phyloP scores from a whole-genome alignment of 2,888 invertebrate genomes.

The Xanthostigma xanthostigma region DNA sequence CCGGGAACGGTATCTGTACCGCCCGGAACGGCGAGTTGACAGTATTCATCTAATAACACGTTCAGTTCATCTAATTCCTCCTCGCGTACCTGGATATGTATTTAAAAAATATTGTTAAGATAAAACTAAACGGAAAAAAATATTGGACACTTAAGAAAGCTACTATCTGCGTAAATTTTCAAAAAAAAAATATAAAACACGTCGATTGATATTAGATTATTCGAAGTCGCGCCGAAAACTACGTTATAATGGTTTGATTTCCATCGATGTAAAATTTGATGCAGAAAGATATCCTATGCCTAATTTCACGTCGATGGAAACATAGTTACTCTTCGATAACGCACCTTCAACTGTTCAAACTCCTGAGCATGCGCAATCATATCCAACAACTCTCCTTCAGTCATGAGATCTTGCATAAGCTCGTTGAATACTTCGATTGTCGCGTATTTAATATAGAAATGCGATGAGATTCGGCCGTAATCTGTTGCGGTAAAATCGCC shows the following conservation, averaged over 20 bases:
- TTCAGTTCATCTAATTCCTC: conserved; percentile 90
- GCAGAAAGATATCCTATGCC: no score
- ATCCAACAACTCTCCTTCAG: conserved; percentile 70
- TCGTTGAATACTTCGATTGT: conserved; percentile 90
- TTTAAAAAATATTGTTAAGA: conserved; percentile 3
- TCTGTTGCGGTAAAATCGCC: conserved; percentile 72
- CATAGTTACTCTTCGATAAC: conserved; percentile 2
- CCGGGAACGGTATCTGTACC: conserved; percentile 82
- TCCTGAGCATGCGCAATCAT: conserved; percentile 88
- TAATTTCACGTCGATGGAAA: background rate
- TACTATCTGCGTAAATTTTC: background rate
- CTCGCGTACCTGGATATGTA: conserved; percentile 57
- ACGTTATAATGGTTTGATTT: no score
- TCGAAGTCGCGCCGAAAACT: no score
- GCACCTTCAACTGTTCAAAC: conserved; percentile 85
- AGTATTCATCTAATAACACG: conserved; percentile 51
- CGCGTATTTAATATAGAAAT: conserved; percentile 93
- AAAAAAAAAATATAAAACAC: no score
- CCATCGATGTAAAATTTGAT: no score
- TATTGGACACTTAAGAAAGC: conserved; percentile 2
- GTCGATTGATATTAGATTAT: no score
- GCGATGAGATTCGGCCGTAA: conserved; percentile 90
- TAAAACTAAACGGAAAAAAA: background rate
- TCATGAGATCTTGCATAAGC: conserved; percentile 63
- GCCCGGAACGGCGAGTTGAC: conserved; percentile 64